Evolutionary conservation across 2,888 invertebrate species (phyloP), one percentile per base, ranked within the genome.

Genomic region (Trissolcus japonicus): DNA sequence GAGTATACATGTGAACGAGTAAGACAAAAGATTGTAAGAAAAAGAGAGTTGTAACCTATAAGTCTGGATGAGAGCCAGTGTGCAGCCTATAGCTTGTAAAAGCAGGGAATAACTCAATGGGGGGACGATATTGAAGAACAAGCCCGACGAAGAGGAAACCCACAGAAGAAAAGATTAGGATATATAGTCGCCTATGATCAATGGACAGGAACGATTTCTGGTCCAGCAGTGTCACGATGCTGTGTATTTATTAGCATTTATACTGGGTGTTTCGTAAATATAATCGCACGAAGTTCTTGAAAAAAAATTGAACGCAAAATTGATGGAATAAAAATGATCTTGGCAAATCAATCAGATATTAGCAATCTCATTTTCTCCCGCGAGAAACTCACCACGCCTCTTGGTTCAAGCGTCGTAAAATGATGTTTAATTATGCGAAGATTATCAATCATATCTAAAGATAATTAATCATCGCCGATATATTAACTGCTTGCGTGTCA

Each of bases 51-150:
- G 83, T 82, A 84, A 81, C 80, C 81, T 76, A 81, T 51, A 46
- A 78, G 80, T 77, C 83, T 85, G 86, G 85, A 85, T 83, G 82
- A 81, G 80, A 85, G 85, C 84, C 85, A 83, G 79, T 40, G 17
- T 40, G 57, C 57, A 55, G 65, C 77, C 77, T 72, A 55, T 78
- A 73, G 65, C 77, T 61, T 65, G 73, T 65, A 69, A 73, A 74
- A 60, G 62, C 59, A 60, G 68, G 59, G 66, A 56, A 72, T 67
- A 17, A 66, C 65, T 65, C 40, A 55, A 73, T 56, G 41, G 60
- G 62, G 66, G 62, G 74, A 68, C 63, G 71, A 78, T 68, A 72
- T 68, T 60, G 65, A 59, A 62, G 65, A 66, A 78, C 59, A 60
- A 76, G 72, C 57, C 19, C 66, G 66, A 60, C 19, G 14, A 66